Conservation (phyloP, 2,113 vertebrate genomes). For the Carettochelys insculpta region DNA sequence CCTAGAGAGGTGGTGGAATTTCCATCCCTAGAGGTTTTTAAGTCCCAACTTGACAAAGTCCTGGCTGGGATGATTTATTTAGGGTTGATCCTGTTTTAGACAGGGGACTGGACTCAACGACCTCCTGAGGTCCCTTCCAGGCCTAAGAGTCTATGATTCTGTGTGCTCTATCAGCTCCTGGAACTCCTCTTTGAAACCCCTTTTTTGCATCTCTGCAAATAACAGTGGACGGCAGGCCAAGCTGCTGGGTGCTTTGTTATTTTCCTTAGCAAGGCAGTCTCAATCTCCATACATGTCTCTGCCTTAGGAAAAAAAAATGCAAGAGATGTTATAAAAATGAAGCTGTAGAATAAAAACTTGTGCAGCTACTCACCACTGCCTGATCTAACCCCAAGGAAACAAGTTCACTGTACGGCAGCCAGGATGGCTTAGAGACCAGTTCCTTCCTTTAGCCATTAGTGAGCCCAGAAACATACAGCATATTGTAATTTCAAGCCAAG, state of each 20-base stretch:
- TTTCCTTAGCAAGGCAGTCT: background rate
- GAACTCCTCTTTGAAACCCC: background rate
- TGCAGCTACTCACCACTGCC: rapidly evolving
- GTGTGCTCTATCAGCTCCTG: background rate
- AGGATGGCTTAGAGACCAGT: background rate
- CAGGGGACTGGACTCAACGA: too few species aligned
- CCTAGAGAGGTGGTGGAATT: too few species aligned
- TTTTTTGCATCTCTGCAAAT: background rate
- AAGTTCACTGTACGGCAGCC: background rate
- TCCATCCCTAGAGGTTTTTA: too few species aligned
- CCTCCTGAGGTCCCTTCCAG: too few species aligned
- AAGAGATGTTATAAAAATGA: rapidly evolving
- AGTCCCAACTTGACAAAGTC: too few species aligned
- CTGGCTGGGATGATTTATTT: too few species aligned
- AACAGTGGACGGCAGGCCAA: background rate
- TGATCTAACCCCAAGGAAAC: background rate
- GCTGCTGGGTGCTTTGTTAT: background rate
- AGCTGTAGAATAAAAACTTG: background rate
- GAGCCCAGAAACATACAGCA: background rate
- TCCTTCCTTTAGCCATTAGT: rapidly evolving
- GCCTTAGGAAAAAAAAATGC: background rate
- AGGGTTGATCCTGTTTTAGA: too few species aligned
- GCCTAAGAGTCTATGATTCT: too few species aligned
- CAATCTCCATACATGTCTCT: background rate
- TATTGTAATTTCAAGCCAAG: background rate